Percentiles rank a stretch among this genome's conserved stretches.
These are phyloP conservation scores for Limnephilus auricula DNA, from an alignment of 2,888 invertebrate species.

Conservation along the genomic window DNA sequence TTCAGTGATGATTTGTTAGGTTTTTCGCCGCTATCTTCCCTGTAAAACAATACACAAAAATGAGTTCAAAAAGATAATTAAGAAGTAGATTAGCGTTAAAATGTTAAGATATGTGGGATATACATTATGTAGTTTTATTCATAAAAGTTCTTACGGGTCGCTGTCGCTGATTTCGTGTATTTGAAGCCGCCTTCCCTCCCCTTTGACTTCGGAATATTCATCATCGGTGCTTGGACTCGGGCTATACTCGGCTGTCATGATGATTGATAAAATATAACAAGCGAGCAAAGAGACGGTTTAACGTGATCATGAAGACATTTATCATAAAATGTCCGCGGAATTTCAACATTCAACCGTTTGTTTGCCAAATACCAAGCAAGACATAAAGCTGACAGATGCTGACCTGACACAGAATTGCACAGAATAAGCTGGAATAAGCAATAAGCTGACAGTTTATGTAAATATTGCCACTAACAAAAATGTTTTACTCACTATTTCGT, in stretches of 20 bases:
- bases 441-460: background rate
- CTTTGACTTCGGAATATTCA: slow-evolving; percentile 44
- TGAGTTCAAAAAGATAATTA: background rate
- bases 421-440: background rate
- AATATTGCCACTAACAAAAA: background rate
- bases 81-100: background rate
- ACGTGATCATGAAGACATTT: background rate
- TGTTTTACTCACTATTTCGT: background rate
- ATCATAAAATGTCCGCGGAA: background rate
- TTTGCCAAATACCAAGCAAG: background rate
- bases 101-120: background rate
- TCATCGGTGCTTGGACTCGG: slow-evolving; percentile 53
- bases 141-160: slow-evolving; percentile 54
- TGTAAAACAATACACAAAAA: slow-evolving; percentile 49
- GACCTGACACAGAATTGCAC: no score
- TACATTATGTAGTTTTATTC: background rate
- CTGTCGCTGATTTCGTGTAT: slow-evolving; percentile 55
- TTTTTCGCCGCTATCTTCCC: slow-evolving; percentile 51
- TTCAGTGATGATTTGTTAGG: slow-evolving; percentile 34
- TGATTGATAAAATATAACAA: background rate
- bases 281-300: background rate
- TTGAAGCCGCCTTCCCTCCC: slow-evolving; percentile 25
- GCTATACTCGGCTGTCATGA: slow-evolving; percentile 56
- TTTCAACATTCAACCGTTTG: background rate
- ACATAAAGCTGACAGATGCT: background rate